Percentiles rank a stretch among this genome's conserved stretches.
These are phyloP conservation scores for Epicauta chinensis DNA, from an alignment of 1,140 invertebrate species.

Conservation along the genomic window DNA sequence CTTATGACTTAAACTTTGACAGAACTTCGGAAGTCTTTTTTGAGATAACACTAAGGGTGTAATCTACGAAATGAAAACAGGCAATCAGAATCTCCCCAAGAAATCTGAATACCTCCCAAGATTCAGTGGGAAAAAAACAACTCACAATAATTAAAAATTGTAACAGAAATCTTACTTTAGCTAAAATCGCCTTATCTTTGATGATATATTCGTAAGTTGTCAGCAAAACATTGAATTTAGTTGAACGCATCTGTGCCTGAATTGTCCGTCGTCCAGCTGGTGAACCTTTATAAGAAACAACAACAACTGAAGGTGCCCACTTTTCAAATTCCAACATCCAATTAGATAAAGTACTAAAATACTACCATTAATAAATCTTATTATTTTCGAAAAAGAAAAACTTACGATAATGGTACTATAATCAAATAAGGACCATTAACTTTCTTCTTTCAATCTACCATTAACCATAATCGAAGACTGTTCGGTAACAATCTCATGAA, in stretches of 20 bases:
- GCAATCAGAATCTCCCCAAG: too few species aligned
- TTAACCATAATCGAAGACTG: slow-evolving; percentile 91
- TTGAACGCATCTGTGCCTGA: slow-evolving; percentile 81
- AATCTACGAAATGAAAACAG: too few species aligned
- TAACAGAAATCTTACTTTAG: slow-evolving; percentile 65
- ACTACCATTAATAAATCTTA: slow-evolving; percentile 2
- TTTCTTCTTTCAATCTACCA: slow-evolving; percentile 89
- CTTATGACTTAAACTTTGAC: too few species aligned
- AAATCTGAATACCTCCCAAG: too few species aligned
- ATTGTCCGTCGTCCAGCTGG: slow-evolving; percentile 77
- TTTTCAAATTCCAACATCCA: slow-evolving; percentile 99
- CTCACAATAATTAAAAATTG: too few species aligned
- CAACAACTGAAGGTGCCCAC: slow-evolving; percentile 93
- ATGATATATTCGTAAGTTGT: slow-evolving; percentile 99
- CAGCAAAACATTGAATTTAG: slow-evolving; percentile 95
- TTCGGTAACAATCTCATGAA: slow-evolving; percentile 87
- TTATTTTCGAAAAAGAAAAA: slow-evolving; percentile 30
- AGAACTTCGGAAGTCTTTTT: too few species aligned
- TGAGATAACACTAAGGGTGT: too few species aligned
- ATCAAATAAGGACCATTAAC: slow-evolving; percentile 96
- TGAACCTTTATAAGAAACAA: slow-evolving; percentile 93
- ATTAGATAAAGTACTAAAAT: slow-evolving; percentile 85
- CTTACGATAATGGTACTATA: slow-evolving; percentile 92
- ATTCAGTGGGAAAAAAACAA: too few species aligned
- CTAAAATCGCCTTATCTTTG: slow-evolving; percentile 93